Percentiles rank a stretch among this genome's conserved stretches.
Evolutionary conservation across 2,888 invertebrate species (phyloP).

Genomic region (Sycophila texana): DNA sequence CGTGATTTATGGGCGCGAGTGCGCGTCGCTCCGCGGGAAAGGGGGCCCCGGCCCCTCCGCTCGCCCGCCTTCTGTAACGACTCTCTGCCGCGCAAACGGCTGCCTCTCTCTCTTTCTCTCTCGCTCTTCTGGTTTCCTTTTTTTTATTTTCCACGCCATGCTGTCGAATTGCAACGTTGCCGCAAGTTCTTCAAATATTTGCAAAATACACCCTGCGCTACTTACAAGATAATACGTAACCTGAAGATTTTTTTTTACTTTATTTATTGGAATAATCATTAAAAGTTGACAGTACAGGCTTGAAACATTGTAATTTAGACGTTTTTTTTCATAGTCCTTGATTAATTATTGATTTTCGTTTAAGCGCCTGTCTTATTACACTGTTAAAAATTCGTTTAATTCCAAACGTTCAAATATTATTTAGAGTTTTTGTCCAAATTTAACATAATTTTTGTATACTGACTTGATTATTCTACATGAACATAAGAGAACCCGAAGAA

Average conservation of each 20-base stretch:
- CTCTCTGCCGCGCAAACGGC: slow-evolving; percentile 7
- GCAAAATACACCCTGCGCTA: neutral
- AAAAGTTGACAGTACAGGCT: too few species aligned
- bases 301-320: too few species aligned
- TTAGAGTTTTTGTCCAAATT: too few species aligned
- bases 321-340: too few species aligned
- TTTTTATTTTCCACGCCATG: neutral
- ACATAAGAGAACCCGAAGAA: too few species aligned
- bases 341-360: too few species aligned
- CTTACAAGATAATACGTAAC: neutral
- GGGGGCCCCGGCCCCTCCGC: slow-evolving; percentile 54
- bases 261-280: neutral
- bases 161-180: slow-evolving; percentile 32
- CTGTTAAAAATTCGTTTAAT: too few species aligned
- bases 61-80: neutral
- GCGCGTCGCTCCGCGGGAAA: slow-evolving; percentile 59
- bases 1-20: slow-evolving; percentile 68
- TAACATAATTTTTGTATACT: too few species aligned
- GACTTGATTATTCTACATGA: too few species aligned
- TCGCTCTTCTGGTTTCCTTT: neutral
- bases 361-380: too few species aligned
- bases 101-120: slow-evolving; percentile 5
- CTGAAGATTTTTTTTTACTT: neutral
- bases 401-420: too few species aligned
- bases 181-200: slow-evolving; percentile 41